A percentile compares a stretch with the other conserved stretches of the same genome.
Evolutionary conservation across 2,797 vertebrate species (phyloP).

Genomic region (Cyprinodon diabolis): DNA sequence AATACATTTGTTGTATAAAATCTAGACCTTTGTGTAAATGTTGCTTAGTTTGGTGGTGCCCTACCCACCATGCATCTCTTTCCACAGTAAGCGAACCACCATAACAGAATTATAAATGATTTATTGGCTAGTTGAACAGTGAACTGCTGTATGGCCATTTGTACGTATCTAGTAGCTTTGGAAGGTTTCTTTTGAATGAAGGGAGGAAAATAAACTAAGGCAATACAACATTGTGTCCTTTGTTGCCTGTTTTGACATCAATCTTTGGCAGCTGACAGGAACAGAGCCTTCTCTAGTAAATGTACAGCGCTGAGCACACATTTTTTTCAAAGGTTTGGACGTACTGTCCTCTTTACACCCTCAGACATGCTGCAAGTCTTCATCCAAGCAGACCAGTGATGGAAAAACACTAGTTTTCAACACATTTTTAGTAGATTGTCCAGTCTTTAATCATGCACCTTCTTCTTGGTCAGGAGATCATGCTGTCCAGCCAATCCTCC

Average conservation of each 20-base stretch:
- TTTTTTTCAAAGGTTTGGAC: constrained; percentile 2
- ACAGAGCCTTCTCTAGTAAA: constrained; percentile 29
- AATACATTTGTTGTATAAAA: constrained; percentile 75
- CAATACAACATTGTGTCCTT: constrained; percentile 79
- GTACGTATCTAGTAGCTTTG: constrained; percentile 86
- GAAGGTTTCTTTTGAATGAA: constrained; percentile 76
- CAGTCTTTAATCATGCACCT: neutral
- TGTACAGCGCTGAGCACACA: constrained; percentile 15
- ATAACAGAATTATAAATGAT: constrained; percentile 33
- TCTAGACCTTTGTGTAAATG: constrained; percentile 74
- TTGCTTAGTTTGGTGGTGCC: constrained; percentile 72
- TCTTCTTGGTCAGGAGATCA: constrained; percentile 83
- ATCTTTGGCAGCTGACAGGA: constrained; percentile 12
- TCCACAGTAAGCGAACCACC: constrained; percentile 58
- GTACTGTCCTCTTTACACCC: constrained; percentile 25
- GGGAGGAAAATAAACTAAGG: constrained; percentile 86
- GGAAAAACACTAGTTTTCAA: neutral
- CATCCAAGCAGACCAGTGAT: neutral
- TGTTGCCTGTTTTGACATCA: constrained; percentile 11
- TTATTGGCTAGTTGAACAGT: constrained; percentile 66
- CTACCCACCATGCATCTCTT: constrained; percentile 57
- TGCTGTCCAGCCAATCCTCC: constrained; percentile 96
- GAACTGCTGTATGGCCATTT: constrained; percentile 78
- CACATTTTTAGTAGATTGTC: neutral
- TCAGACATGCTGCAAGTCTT: neutral